Conservation (phyloP, 2,797 vertebrate species). For the Macropus fuliginosus region DNA sequence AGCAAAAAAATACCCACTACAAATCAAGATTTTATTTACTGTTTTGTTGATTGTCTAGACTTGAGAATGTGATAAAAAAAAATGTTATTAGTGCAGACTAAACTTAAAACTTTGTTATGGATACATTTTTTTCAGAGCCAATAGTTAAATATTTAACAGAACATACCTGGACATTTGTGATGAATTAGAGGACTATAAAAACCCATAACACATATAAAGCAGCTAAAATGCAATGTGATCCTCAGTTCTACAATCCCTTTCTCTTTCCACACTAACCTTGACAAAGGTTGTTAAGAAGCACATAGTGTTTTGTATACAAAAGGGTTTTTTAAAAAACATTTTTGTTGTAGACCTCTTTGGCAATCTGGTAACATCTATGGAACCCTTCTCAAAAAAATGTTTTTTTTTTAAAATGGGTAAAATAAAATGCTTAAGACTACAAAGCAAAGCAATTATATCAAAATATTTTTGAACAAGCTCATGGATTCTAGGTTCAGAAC, state of each 20-base stretch:
- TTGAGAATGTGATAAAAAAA: neutral
- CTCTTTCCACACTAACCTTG: neutral
- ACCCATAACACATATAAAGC: neutral
- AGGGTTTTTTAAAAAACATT: neutral
- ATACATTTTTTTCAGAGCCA: neutral
- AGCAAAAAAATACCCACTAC: neutral
- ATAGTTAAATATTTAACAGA: neutral
- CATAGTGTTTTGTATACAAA: neutral
- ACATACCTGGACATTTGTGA: neutral
- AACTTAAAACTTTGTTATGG: neutral
- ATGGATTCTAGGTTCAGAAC: no score
- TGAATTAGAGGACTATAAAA: neutral
- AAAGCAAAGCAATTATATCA: neutral
- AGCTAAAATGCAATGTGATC: neutral
- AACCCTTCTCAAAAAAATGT: neutral
- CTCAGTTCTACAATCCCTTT: neutral
- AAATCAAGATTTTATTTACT: neutral
- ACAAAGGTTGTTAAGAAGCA: neutral
- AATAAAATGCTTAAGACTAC: neutral
- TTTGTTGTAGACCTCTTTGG: neutral
- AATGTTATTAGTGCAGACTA: neutral
- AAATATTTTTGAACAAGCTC: no score
- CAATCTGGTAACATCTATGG: neutral
- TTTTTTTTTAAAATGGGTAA: neutral
- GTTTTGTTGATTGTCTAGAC: neutral